These are phyloP conservation scores for Prionailurus bengalensis DNA, from an alignment of 2,113 vertebrate genomes.

Conservation along the genomic window DNA sequence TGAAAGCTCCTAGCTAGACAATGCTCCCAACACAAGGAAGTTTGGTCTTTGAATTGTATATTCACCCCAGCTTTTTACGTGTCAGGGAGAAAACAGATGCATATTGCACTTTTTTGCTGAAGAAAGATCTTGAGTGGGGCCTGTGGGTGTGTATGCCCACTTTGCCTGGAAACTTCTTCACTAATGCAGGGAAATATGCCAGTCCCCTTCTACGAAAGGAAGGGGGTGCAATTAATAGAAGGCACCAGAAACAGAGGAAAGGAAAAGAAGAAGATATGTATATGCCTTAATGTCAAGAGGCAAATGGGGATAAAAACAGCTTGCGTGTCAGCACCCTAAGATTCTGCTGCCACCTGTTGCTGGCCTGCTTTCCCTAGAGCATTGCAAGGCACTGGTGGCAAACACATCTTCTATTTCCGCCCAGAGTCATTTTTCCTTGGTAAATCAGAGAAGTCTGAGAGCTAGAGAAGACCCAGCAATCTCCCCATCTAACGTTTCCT, in stretches of 20 bases:
- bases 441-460: neutral
- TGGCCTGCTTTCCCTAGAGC: neutral
- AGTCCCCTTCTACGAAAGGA: neutral
- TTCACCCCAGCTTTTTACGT: neutral
- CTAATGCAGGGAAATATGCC: neutral
- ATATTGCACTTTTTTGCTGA: neutral
- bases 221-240: neutral
- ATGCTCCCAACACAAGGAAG: neutral
- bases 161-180: neutral
- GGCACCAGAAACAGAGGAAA: neutral
- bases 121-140: neutral
- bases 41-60: neutral
- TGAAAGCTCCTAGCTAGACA: neutral
- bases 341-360: neutral
- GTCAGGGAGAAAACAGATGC: neutral
- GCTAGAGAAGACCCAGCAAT: neutral
- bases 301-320: accelerated
- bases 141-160: too few relatives aligned
- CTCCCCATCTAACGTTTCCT: neutral
- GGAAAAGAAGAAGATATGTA: neutral
- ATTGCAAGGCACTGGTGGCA: neutral
- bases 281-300: neutral
- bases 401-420: neutral
- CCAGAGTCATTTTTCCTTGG: neutral
- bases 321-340: neutral